Evolutionary conservation across 2,797 vertebrate species (phyloP).

Genomic region (Micromesistius poutassou): DNA sequence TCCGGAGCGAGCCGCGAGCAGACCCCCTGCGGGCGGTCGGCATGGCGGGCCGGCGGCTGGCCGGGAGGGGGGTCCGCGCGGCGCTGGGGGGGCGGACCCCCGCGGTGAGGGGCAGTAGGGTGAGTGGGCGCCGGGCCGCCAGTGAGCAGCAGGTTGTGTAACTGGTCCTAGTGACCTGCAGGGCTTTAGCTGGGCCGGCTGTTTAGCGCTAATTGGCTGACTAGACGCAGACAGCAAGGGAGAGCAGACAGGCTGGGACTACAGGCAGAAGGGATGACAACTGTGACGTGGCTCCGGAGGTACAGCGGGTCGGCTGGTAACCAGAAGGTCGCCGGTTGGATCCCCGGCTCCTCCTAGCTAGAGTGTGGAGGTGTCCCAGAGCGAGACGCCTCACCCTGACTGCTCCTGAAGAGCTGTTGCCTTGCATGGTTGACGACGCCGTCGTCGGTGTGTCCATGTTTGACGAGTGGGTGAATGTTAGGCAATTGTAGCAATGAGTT

Average conservation of each 20-base stretch:
- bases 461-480: too few species aligned
- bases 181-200: background rate
- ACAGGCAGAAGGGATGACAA: too few species aligned
- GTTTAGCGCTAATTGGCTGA: constrained; percentile 41
- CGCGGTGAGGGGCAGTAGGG: constrained; percentile 43
- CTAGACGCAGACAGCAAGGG: constrained; percentile 44
- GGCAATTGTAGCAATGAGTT: too few species aligned
- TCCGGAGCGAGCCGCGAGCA: constrained; percentile 22
- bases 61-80: constrained; percentile 55
- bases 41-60: constrained; percentile 58
- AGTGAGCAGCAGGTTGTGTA: constrained; percentile 44
- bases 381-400: too few species aligned
- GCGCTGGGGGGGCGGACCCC: constrained; percentile 59
- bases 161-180: background rate
- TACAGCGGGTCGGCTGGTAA: too few species aligned
- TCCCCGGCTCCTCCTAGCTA: too few species aligned
- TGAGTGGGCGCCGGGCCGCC: constrained; percentile 32
- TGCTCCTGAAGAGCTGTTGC: too few species aligned
- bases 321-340: too few species aligned
- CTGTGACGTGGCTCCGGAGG: too few species aligned
- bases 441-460: too few species aligned
- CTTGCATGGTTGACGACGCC: too few species aligned
- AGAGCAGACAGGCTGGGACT: background rate
- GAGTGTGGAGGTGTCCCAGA: too few species aligned
- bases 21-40: constrained; percentile 47